Evolutionary conservation across 1,140 invertebrate species (phyloP), one percentile per base, ranked within the genome.

Genomic region (Conus betulinus): DNA sequence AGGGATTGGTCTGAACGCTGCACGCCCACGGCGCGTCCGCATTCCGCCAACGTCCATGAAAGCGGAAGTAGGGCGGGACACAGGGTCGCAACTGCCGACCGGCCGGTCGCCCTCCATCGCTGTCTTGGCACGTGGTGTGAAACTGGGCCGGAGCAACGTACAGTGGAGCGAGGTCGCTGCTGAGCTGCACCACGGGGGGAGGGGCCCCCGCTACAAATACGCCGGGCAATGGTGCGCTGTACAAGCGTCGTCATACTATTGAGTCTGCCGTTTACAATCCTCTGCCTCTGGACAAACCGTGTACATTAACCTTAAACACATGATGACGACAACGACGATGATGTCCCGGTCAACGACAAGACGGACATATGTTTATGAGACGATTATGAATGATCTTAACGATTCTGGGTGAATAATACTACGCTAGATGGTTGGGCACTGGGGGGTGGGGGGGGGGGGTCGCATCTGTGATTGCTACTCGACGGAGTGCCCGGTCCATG

Each of bases 271-370:
- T n/a, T 10, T 71, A 78, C 71, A 87, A n/a, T n/a, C n/a, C n/a
- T 74, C 85, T 87, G 39, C 85, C 85, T 5, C 78, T n/a, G 3
- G 85, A 87, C 85, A n/a, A n/a, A 87, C 85, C 85, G n/a, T 87
- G 85, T n/a, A n/a, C n/a, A n/a, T n/a, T n/a, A n/a, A n/a, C n/a
- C n/a, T n/a, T n/a, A n/a, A n/a, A n/a, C n/a, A n/a, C n/a, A n/a
- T n/a, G n/a, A n/a, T n/a, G n/a, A n/a, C n/a, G n/a, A n/a, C n/a
- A n/a, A n/a, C n/a, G n/a, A n/a, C n/a, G n/a, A n/a, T n/a, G n/a
- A n/a, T n/a, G n/a, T n/a, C n/a, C n/a, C n/a, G n/a, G n/a, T n/a
- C n/a, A n/a, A n/a, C n/a, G n/a, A n/a, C n/a, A n/a, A n/a, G n/a
- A n/a, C n/a, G n/a, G n/a, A n/a, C n/a, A n/a, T n/a, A n/a, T n/a